Conservation (phyloP, 2,113 vertebrate genomes). For the Mystacornis crossleyi region DNA sequence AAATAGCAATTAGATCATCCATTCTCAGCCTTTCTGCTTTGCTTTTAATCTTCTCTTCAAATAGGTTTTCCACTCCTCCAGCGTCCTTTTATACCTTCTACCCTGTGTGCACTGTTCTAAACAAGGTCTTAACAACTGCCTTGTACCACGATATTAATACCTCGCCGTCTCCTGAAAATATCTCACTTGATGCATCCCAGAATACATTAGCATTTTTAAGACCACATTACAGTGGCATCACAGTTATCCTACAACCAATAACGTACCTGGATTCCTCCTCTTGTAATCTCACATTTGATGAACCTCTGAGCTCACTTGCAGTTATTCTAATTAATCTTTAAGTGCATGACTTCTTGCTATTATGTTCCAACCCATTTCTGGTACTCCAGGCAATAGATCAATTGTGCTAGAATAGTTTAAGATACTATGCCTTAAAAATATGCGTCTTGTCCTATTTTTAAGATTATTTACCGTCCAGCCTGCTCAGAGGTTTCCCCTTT, state of each 20-base stretch:
- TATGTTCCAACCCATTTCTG: neutral
- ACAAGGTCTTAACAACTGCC: constrained; percentile 20
- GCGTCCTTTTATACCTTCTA: neutral
- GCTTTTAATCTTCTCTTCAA: constrained; percentile 5
- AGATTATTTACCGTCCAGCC: neutral
- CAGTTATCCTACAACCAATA: constrained; percentile 17
- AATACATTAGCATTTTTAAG: constrained; percentile 63
- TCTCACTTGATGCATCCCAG: constrained; percentile 16
- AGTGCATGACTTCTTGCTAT: constrained; percentile 41
- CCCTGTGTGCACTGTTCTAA: neutral
- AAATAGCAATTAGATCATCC: neutral
- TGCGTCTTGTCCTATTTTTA: neutral
- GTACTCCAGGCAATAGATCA: constrained; percentile 10
- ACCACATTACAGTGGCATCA: neutral
- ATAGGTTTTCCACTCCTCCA: constrained; percentile 4
- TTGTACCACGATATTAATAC: constrained; percentile 36
- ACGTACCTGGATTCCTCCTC: neutral
- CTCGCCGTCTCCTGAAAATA: neutral
- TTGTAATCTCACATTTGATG: constrained; percentile 26
- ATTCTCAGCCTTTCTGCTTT: neutral
- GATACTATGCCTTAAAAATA: neutral
- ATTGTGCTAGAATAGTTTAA: neutral
- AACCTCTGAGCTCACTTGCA: neutral
- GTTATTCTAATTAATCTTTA: constrained; percentile 59
- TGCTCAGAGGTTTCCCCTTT: neutral